Conservation (phyloP, 2,888 invertebrate species). For the Xylota segnis region DNA sequence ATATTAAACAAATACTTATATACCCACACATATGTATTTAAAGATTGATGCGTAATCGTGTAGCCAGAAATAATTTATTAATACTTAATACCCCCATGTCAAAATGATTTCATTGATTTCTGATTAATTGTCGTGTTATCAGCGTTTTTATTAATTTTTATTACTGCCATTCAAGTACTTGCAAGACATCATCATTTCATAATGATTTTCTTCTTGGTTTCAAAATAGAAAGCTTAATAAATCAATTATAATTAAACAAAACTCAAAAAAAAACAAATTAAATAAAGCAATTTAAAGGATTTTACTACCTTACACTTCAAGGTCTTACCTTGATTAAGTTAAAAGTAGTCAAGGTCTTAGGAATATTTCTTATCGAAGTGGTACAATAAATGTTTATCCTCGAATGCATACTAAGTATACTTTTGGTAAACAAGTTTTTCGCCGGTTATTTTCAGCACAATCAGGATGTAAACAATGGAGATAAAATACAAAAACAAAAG, state of each 20-base stretch:
- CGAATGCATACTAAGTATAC: not conserved
- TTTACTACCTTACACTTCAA: not conserved
- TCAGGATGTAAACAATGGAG: not conserved
- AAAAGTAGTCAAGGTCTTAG: not conserved
- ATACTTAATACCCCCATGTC: not conserved
- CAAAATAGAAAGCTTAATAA: not conserved
- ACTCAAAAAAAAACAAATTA: not conserved
- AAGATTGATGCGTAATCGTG: not conserved
- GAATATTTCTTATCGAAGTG: slow-evolving; percentile 9
- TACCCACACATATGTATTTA: not conserved
- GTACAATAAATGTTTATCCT: not conserved
- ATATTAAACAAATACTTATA: no score
- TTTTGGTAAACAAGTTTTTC: not conserved
- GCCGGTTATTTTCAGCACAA: not conserved
- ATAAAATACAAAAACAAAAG: not conserved
- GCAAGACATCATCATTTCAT: not conserved
- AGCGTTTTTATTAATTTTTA: not conserved
- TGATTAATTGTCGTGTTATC: slow-evolving; percentile 6
- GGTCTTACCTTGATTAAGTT: not conserved
- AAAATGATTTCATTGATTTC: slow-evolving; percentile 4
- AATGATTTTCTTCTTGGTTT: not conserved
- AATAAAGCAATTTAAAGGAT: not conserved
- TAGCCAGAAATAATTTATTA: not conserved
- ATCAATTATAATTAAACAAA: slow-evolving; percentile 1
- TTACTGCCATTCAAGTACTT: not conserved